Evolutionary conservation across 2,888 invertebrate species (phyloP).

Genomic region (Drosophila colorata): DNA sequence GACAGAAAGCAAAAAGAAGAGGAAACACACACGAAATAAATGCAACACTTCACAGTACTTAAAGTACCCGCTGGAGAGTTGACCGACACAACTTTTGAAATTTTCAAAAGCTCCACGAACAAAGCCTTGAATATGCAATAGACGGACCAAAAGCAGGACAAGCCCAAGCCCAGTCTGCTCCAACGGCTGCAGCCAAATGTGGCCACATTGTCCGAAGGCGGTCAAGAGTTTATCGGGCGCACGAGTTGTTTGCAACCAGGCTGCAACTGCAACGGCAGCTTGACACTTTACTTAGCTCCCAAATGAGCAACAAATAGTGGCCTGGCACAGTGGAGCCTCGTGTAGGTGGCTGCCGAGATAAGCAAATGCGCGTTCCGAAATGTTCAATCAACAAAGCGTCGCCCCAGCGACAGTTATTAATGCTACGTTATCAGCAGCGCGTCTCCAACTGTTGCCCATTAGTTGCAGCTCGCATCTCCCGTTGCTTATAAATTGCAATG

Average conservation of each 20-base stretch:
- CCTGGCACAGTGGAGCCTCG: conserved; percentile 18
- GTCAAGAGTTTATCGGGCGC: conserved; percentile 62
- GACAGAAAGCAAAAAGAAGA: not conserved
- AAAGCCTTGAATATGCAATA: conserved; percentile 58
- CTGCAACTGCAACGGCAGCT: conserved; percentile 31
- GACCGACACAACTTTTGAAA: conserved; percentile 44
- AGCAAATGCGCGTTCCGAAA: conserved; percentile 54
- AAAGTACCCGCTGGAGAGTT: conserved; percentile 60
- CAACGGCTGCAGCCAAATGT: conserved; percentile 24
- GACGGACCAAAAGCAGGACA: conserved; percentile 8
- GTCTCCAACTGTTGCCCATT: conserved; percentile 35
- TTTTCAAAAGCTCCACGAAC: conserved; percentile 48
- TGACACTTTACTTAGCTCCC: conserved; percentile 62
- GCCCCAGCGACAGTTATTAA: conserved; percentile 64
- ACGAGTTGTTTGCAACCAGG: conserved; percentile 45
- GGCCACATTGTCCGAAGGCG: conserved; percentile 49
- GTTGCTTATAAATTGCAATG: conserved; percentile 58
- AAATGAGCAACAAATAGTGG: conserved; percentile 65
- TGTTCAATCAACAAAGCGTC: conserved; percentile 68
- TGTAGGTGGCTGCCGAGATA: conserved; percentile 52
- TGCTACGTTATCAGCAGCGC: conserved; percentile 66
- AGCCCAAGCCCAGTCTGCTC: not conserved
- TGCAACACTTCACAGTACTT: conserved; percentile 37
- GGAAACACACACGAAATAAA: conserved; percentile 11
- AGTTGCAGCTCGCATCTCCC: conserved; percentile 34